Conservation (phyloP, 2,888 invertebrate genomes). For the Macropis europaea region DNA sequence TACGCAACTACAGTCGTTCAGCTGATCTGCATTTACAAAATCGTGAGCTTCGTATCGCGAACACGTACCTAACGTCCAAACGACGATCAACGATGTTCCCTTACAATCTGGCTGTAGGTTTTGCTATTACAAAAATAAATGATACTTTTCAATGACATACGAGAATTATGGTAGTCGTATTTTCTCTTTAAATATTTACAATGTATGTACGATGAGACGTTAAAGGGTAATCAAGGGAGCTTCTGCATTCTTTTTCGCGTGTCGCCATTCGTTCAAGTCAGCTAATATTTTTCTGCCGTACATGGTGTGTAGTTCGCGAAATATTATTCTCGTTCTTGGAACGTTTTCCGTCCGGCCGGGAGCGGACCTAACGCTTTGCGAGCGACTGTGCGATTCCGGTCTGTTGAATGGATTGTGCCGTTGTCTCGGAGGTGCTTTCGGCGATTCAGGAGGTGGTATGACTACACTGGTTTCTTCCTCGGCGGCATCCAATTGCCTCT, state of each 20-base stretch:
- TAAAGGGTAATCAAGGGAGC: conserved; percentile 81
- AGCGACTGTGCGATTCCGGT: conserved; percentile 81
- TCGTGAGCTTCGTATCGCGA: no score
- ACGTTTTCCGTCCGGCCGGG: conserved; percentile 81
- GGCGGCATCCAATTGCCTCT: conserved; percentile 93
- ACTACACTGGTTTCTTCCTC: conserved; percentile 83
- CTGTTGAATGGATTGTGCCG: conserved; percentile 92
- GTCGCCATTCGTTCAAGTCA: conserved; percentile 87
- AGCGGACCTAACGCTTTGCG: conserved; percentile 81
- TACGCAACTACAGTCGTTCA: no score
- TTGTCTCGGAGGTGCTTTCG: conserved; percentile 89
- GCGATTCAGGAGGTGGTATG: conserved; percentile 82
- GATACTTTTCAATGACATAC: conserved; percentile 16
- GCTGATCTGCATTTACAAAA: no score
- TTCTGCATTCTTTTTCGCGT: conserved; percentile 78
- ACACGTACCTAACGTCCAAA: background rate
- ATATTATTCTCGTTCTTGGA: conserved; percentile 82
- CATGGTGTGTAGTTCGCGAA: conserved; percentile 86
- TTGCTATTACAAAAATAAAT: conserved; percentile 41
- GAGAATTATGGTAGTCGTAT: conserved; percentile 20
- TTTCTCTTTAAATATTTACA: conserved; percentile 41
- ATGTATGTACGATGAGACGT: conserved; percentile 20
- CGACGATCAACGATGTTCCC: background rate
- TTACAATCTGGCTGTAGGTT: conserved; percentile 1
- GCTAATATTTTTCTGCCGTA: conserved; percentile 86